Base-by-base conservation (phyloP, 2,113 vertebrate genomes). In the Myiozetetes cayanensis region DNA sequence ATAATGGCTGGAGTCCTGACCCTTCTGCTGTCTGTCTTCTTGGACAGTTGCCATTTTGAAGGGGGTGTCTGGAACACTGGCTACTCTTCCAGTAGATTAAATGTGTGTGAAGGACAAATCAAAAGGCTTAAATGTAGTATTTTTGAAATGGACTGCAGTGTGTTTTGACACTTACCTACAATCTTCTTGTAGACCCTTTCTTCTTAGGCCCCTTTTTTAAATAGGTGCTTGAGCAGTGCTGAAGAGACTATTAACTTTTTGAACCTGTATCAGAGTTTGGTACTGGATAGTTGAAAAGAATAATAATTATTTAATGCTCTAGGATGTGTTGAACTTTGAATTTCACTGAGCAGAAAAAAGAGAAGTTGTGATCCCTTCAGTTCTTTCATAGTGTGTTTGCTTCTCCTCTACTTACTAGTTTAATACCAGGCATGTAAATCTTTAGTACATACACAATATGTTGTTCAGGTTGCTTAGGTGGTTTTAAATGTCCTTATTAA, bases 381-480 rank as follows among this genome's bases (percentile, higher is more conserved):
- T 62, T 83, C 15, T 85, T 89, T 9, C 25, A 16, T 43, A 23
- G 35, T 15, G 12, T 65, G 9, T 56, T 53, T 37, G 7, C 25
- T 52, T 79, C 31, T 87, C 19, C 70, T 84, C 33, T 58, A 41
- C 19, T 71, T 50, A 4, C 4, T 74, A 24, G 39, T 63, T 87
- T 71, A 52, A 8, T 59, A 14, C 9, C 5, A 39, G 47, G 4
- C 4, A 1, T 52, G 24, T 85, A 55, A 63, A 39, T 41, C 5
- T 72, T 1, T 41, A 44, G 41, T 44, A 11, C 0, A 2, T 37
- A 5, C 18, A 25, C 17, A 47, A 2, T 35, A n/a, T 46, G 16
- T 66, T 83, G 19, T 66, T 74, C 10, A 87, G 22, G 8, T 72
- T 82, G 33, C 56, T 85, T 75, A 49, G 21, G 50, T 31, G 7